Conservation (phyloP, 1,140 invertebrate genomes). For the Maniola jurtina region DNA sequence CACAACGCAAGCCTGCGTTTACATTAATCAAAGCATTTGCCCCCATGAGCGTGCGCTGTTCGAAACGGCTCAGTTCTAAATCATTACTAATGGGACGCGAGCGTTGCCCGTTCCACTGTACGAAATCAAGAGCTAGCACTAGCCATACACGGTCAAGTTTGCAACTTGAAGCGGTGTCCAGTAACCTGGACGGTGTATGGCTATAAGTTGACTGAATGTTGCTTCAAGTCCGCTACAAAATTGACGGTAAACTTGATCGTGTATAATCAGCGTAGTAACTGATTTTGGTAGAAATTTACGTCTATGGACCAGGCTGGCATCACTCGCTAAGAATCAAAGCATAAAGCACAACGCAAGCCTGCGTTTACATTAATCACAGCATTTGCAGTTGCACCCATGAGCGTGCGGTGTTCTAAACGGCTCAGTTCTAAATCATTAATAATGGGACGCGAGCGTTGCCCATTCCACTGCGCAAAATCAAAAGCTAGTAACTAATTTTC, state of each 20-base stretch:
- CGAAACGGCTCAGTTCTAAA: not conserved
- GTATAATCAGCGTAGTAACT: no score
- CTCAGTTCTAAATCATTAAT: slow-evolving; percentile 1
- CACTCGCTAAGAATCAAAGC: not conserved
- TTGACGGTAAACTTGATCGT: no score
- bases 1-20: not conserved
- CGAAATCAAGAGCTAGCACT: no score
- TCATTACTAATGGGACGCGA: not conserved
- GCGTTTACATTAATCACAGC: not conserved
- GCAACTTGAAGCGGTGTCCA: no score
- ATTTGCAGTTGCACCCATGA: not conserved
- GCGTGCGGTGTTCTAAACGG: not conserved
- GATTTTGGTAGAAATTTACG: no score
- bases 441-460: not conserved
- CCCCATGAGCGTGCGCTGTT: not conserved
- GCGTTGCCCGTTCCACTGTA: no score
- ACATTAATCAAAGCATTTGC: slow-evolving; percentile 4
- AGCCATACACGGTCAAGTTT: no score
- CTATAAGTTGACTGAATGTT: no score
- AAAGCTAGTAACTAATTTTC: not conserved
- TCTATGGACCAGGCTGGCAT: not conserved
- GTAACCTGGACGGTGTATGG: no score
- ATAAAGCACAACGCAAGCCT: not conserved
- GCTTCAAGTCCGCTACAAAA: no score
- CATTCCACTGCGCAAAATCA: not conserved